Conservation (phyloP, 2,888 invertebrate genomes). For the Melitaea athalia region DNA sequence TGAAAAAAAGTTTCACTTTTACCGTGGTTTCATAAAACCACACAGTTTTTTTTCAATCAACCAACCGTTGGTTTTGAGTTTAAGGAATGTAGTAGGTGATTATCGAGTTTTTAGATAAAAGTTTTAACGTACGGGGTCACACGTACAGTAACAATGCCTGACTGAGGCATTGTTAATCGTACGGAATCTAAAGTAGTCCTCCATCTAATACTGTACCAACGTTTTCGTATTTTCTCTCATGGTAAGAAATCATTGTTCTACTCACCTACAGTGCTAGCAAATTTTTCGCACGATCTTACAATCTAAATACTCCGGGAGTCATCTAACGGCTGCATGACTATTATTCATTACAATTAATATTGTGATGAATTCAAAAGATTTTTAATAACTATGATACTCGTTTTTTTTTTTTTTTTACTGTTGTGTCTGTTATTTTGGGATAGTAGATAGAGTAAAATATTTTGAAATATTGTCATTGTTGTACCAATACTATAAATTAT, state of each 20-base stretch:
- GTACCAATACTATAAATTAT: too few species aligned
- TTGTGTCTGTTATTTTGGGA: background rate
- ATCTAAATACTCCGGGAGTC: conserved; percentile 51
- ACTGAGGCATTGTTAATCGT: conserved; percentile 17
- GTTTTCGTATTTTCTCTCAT: conserved; percentile 30
- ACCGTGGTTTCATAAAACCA: too few species aligned
- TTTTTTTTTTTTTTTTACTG: background rate
- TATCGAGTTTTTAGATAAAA: conserved; percentile 13
- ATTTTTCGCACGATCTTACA: conserved; percentile 63
- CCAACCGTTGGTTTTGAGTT: too few species aligned
- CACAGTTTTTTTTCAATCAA: too few species aligned
- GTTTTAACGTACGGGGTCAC: conserved; percentile 18
- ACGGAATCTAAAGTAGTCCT: conserved; percentile 30
- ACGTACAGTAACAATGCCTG: conserved; percentile 15
- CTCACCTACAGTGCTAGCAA: conserved; percentile 27
- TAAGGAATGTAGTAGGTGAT: background rate
- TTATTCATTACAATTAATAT: conserved; percentile 41
- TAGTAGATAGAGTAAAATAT: too few species aligned
- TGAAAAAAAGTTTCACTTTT: too few species aligned
- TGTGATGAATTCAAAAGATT: conserved; percentile 52
- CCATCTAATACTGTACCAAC: conserved; percentile 13
- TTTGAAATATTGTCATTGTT: too few species aligned
- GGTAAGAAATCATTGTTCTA: conserved; percentile 31
- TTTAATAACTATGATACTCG: conserved; percentile 12
- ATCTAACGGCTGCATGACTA: conserved; percentile 51